phyloP scores from a whole-genome alignment of 2,113 vertebrate genomes.

The Oxyura jamaicensis region DNA sequence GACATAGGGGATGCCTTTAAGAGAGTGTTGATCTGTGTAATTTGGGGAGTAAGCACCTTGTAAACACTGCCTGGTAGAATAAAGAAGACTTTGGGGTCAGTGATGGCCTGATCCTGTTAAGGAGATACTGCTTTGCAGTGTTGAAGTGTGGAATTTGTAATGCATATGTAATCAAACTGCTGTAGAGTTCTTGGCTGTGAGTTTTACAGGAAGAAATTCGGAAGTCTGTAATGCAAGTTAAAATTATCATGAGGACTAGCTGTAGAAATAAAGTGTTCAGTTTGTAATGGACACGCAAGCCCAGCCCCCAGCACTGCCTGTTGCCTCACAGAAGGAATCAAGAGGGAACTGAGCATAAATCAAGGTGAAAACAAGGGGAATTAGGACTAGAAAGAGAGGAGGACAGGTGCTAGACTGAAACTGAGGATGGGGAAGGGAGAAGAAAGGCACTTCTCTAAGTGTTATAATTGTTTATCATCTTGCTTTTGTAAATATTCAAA shows the following conservation, averaged over 20 bases:
- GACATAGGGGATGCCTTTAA: neutral
- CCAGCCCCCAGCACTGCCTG: neutral
- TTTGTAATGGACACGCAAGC: neutral
- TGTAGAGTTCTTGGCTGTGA: neutral
- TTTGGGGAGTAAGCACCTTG: neutral
- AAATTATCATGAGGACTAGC: neutral
- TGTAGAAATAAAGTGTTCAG: neutral
- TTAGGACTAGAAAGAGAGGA: neutral
- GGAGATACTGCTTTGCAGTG: neutral
- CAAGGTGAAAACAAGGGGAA: neutral
- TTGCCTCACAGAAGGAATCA: neutral
- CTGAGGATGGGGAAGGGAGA: neutral
- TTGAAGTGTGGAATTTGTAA: neutral
- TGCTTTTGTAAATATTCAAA: neutral
- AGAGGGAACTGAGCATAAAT: neutral
- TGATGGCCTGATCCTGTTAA: neutral
- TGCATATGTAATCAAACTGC: neutral
- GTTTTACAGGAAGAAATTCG: neutral
- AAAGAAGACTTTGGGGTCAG: neutral
- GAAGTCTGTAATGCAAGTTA: neutral
- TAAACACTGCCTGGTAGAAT: neutral
- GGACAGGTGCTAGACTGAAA: neutral
- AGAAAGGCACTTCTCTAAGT: neutral
- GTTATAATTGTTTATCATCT: neutral
- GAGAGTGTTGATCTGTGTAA: neutral